phyloP scores from a whole-genome alignment of 2,113 vertebrate species.

The Gopherus evgoodei region DNA sequence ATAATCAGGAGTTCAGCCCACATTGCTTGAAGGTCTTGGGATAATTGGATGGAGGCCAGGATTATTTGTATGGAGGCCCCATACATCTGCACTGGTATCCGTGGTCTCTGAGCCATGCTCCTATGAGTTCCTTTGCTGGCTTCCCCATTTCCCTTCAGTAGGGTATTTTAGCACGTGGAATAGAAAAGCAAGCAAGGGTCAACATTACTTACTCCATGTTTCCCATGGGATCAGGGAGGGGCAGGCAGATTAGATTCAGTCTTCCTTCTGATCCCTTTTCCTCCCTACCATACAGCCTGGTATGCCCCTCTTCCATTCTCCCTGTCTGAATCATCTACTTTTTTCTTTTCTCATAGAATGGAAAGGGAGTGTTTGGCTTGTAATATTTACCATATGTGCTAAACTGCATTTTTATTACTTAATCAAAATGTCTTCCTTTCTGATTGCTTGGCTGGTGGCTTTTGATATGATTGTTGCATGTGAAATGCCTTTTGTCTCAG shows the following conservation, averaged over 20 bases:
- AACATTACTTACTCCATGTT: neutral
- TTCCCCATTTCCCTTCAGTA: neutral
- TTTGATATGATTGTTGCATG: neutral
- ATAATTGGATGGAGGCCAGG: neutral
- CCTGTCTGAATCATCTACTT: neutral
- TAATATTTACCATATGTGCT: constrained; percentile 7
- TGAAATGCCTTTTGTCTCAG: neutral
- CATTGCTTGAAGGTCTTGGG: neutral
- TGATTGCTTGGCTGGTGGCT: neutral
- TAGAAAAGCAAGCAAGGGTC: neutral
- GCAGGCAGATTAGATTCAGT: neutral
- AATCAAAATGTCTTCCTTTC: neutral
- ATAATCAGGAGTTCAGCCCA: neutral
- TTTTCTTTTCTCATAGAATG: neutral
- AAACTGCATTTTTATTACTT: neutral
- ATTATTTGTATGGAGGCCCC: neutral
- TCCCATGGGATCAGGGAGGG: neutral
- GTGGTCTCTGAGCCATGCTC: neutral
- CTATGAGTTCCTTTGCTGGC: neutral
- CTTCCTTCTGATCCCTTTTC: neutral
- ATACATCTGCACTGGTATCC: neutral
- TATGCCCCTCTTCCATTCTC: neutral
- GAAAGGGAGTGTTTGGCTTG: neutral
- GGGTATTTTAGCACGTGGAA: neutral
- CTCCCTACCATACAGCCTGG: neutral